Evolutionary conservation across 1,140 invertebrate species (phyloP).

Genomic region (Drosophila guanche): DNA sequence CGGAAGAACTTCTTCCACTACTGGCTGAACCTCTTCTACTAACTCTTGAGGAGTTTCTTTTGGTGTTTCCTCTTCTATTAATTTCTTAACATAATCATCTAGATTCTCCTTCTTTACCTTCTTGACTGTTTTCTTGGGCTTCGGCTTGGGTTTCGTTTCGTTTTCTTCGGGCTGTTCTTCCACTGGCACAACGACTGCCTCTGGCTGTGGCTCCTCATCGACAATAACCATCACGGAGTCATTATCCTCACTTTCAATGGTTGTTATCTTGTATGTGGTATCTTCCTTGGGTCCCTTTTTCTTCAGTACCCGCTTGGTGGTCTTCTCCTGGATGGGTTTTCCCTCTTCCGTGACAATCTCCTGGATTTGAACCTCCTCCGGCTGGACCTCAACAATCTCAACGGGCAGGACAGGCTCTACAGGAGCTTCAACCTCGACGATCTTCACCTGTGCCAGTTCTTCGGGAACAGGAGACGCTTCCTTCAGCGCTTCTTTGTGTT

Average conservation of each 20-base stretch:
- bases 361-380: slow-evolving; percentile 63
- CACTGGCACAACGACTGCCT: slow-evolving; percentile 10
- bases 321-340: slow-evolving; percentile 73
- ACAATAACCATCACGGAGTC: slow-evolving; percentile 73
- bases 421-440: slow-evolving; percentile 56
- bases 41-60: slow-evolving; percentile 75
- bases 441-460: slow-evolving; percentile 44
- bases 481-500: slow-evolving; percentile 24
- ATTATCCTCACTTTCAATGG: slow-evolving; percentile 81
- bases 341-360: slow-evolving; percentile 67
- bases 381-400: slow-evolving; percentile 67
- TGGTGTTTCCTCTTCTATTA: slow-evolving; percentile 73
- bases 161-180: slow-evolving; percentile 59
- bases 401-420: slow-evolving; percentile 28
- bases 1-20: slow-evolving; percentile 25
- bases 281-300: slow-evolving; percentile 83
- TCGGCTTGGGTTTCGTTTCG: slow-evolving; percentile 62
- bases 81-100: slow-evolving; percentile 64
- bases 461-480: slow-evolving; percentile 26
- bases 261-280: slow-evolving; percentile 79
- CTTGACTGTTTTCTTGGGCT: slow-evolving; percentile 71
- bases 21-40: slow-evolving; percentile 44
- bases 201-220: slow-evolving; percentile 57
- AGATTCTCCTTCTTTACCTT: slow-evolving; percentile 71
- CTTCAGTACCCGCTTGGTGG: slow-evolving; percentile 82